These are phyloP conservation scores for Ptycholaimellus sp. DNA, from an alignment of 2,888 invertebrate genomes.

Conservation along the genomic window DNA sequence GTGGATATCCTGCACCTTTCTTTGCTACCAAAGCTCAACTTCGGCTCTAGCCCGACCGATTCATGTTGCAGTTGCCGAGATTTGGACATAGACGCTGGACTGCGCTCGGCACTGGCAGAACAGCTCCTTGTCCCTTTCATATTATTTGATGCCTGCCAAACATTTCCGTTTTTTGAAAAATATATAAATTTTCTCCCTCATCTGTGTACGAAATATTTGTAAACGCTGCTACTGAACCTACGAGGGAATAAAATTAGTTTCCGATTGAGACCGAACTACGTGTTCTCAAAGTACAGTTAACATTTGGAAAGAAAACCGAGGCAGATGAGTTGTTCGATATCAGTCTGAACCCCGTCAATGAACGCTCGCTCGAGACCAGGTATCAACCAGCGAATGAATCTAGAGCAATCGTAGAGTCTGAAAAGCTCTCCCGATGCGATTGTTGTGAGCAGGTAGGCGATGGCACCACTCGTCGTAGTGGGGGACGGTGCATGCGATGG, in stretches of 20 bases:
- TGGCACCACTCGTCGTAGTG: conserved; percentile 92
- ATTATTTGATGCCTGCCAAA: conserved; percentile 88
- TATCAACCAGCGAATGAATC: conserved; percentile 17
- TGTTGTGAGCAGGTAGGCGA: conserved; percentile 91
- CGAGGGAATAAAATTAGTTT: too few relatives aligned
- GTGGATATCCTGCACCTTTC: conserved; percentile 94
- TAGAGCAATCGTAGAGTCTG: conserved; percentile 11
- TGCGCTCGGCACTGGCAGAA: conserved; percentile 90
- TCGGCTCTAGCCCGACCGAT: too few relatives aligned
- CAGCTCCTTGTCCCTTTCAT: conserved; percentile 77
- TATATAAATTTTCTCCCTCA: too few relatives aligned
- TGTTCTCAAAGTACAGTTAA: conserved; percentile 90
- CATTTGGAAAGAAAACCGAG: conserved; percentile 91
- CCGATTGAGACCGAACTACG: conserved; percentile 93
- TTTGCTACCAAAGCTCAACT: too few relatives aligned
- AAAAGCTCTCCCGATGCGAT: conserved; percentile 85
- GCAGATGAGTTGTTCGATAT: conserved; percentile 83
- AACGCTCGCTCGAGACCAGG: conserved; percentile 41
- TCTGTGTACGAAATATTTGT: too few relatives aligned
- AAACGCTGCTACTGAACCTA: too few relatives aligned
- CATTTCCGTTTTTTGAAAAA: conserved; percentile 85
- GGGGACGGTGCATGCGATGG: too few relatives aligned
- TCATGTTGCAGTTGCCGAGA: conserved; percentile 91
- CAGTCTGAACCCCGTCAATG: conserved; percentile 91
- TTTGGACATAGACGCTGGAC: conserved; percentile 89